Evolutionary conservation across 2,113 vertebrate genomes (phyloP), one percentile per base, ranked within the genome.

Genomic region (Tilapia sparmanii): DNA sequence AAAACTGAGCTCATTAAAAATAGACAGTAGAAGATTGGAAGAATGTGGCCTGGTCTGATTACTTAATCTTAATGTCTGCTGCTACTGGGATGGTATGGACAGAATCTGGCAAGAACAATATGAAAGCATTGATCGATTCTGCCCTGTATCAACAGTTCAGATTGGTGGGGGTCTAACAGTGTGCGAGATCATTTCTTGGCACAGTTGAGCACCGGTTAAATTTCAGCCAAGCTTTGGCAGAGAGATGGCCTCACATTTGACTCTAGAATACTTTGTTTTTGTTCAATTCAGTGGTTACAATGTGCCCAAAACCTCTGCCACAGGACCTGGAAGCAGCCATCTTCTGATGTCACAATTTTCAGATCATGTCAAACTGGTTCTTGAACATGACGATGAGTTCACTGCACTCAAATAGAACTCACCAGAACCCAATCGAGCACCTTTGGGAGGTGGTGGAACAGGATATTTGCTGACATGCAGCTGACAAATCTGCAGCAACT

Each of bases 61-160:
- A 66, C 31, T 59, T 16, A 31, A 18, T 6, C 26, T 59, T 10
- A 10, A 61, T 2, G 13, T 61, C 57, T 40, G 63, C 11, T 40
- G 33, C 0, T 40, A 68, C 7, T 40, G 11, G 63, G 11, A 40
- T 22, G 63, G 63, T 68, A 71, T 24, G 1, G 7, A 24, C 66
- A 10, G n/a, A 24, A 10, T 71, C 63, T 40, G 63, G 19, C 35
- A 68, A 40, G 11, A 68, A 68, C 7, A 68, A 68, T 38, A 22
- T 15, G 19, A 68, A 68, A 8, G 19, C 35, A 68, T 1, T 13
- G 2, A 15, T 71, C 0, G 2, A 68, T 42, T 0, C 0, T 71
- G 66, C n/a, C n/a, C 24, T 42, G 8, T 71, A 71, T 40, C 35
- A 68, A 68, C 35, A 68, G 33, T 22, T 71, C 35, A 71, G 63